Percentiles rank a stretch among this genome's conserved stretches.
phyloP scores from a whole-genome alignment of 2,888 invertebrate species.

The Nezara viridula region DNA sequence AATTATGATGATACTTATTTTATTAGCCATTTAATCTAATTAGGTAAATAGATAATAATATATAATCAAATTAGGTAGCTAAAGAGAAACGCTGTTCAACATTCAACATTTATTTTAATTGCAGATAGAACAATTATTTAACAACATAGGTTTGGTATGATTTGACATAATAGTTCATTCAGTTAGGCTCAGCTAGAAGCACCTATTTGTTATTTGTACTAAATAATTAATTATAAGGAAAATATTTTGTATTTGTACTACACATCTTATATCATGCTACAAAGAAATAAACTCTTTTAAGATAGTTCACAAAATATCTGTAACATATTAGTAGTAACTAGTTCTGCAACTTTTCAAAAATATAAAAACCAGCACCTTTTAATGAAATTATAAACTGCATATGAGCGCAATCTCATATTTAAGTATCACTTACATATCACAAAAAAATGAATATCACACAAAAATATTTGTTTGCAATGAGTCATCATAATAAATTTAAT shows the following conservation, averaged over 20 bases:
- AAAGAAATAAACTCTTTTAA: background rate
- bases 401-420: background rate
- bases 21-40: background rate
- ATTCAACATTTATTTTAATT: background rate
- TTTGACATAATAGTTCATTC: background rate
- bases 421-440: background rate
- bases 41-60: background rate
- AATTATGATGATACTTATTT: no score
- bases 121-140: background rate
- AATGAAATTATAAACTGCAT: background rate
- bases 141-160: background rate
- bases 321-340: background rate
- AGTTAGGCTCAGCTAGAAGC: background rate
- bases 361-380: background rate
- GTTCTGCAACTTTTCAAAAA: background rate
- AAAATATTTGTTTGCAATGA: background rate
- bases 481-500: background rate
- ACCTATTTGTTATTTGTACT: background rate
- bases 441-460: background rate
- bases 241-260: conserved; percentile 1
- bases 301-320: background rate
- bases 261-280: background rate
- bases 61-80: background rate
- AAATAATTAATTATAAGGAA: background rate
- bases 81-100: background rate